Evolutionary conservation across 2,888 invertebrate species (phyloP).

Genomic region (Hirtodrosophila alboralis): DNA sequence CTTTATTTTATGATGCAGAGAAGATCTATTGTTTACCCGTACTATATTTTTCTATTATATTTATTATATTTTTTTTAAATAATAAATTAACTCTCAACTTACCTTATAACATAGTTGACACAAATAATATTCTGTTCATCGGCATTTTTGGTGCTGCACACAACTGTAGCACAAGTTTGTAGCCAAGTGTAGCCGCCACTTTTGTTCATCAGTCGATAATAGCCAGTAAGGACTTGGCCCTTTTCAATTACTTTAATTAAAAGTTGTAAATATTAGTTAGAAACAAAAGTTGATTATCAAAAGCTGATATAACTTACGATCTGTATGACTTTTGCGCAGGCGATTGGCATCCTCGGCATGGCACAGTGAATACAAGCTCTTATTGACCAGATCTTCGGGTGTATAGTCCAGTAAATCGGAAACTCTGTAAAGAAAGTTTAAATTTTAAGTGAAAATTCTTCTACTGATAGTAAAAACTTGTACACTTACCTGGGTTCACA

Average conservation of each 20-base stretch:
- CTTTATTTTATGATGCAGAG: no score
- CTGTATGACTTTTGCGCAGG: slow-evolving; percentile 96
- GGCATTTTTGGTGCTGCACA: slow-evolving; percentile 97
- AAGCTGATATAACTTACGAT: slow-evolving; percentile 92
- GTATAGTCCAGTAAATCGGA: slow-evolving; percentile 96
- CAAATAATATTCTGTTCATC: slow-evolving; percentile 99
- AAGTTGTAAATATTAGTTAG: neutral
- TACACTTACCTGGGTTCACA: slow-evolving; percentile 95
- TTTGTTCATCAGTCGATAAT: slow-evolving; percentile 98
- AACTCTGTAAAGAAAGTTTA: slow-evolving; percentile 86
- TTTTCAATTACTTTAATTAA: slow-evolving; percentile 95
- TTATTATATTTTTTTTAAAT: no score
- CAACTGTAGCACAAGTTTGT: slow-evolving; percentile 98
- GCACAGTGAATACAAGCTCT: slow-evolving; percentile 96
- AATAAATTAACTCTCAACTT: no score
- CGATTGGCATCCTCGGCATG: slow-evolving; percentile 98
- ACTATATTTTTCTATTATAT: no score
- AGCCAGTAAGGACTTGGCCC: slow-evolving; percentile 97
- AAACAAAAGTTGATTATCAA: rapidly evolving
- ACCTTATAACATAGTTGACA: slow-evolving; percentile 98
- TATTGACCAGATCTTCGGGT: slow-evolving; percentile 96
- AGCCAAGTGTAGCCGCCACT: slow-evolving; percentile 98
- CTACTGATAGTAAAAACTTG: no score
- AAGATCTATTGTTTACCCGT: no score
- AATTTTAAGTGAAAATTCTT: neutral